A percentile compares a stretch with the other conserved stretches of the same genome.
phyloP scores from a whole-genome alignment of 1,140 invertebrate species.

The Drosophila gunungcola region DNA sequence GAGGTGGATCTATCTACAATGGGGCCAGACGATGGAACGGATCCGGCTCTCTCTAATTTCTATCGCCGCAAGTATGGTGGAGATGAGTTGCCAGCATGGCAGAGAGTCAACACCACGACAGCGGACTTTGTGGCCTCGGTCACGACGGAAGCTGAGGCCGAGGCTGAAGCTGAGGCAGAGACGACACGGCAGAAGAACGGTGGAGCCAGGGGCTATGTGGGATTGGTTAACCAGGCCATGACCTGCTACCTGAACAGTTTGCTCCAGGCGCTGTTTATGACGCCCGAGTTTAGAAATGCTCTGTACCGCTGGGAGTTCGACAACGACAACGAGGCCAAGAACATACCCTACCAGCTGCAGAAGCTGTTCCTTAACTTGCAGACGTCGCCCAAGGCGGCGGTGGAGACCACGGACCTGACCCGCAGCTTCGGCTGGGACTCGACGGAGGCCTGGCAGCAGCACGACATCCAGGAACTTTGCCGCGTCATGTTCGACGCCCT shows the following conservation, averaged over 20 bases:
- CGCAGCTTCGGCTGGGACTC: conserved; percentile 96
- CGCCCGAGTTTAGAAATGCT: conserved; percentile 97
- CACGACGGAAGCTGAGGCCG: conserved; percentile 51
- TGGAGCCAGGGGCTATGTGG: conserved; percentile 89
- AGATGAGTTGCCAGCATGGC: conserved; percentile 51
- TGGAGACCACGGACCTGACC: conserved; percentile 95
- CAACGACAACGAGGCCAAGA: conserved; percentile 88
- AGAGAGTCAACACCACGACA: conserved; percentile 22
- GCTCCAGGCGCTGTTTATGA: conserved; percentile 96
- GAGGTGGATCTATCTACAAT: conserved; percentile 7
- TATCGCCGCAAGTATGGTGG: conserved; percentile 58
- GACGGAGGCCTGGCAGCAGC: conserved; percentile 96
- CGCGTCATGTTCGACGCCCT: conserved; percentile 97
- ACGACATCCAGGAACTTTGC: conserved; percentile 96
- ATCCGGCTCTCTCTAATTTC: conserved; percentile 38
- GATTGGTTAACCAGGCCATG: conserved; percentile 97
- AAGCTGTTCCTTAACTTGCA: conserved; percentile 95
- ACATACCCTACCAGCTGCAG: conserved; percentile 95
- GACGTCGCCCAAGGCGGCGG: conserved; percentile 90
- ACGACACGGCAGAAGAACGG: conserved; percentile 22
- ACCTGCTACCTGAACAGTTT: conserved; percentile 97
- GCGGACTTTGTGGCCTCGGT: conserved; percentile 46
- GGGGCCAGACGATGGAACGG: conserved; percentile 24
- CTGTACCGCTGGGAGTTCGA: conserved; percentile 95
- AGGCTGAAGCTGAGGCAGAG: conserved; percentile 36